Evolutionary conservation across 2,888 invertebrate species (phyloP).

Genomic region (Apocheima hispidaria): DNA sequence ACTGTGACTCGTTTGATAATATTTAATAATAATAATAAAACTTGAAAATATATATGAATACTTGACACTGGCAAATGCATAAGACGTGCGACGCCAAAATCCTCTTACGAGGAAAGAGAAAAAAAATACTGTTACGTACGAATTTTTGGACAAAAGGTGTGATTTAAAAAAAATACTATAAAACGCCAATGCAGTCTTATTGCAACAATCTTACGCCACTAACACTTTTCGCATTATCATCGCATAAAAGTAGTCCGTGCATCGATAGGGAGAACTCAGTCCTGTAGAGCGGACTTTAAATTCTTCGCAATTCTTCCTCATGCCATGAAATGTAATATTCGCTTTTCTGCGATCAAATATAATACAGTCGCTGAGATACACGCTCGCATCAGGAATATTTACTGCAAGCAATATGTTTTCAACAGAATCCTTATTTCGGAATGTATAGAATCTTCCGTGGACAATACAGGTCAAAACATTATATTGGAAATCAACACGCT

Average conservation of each 20-base stretch:
- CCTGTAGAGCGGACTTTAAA: slow-evolving; percentile 10
- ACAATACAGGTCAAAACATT: not conserved
- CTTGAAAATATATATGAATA: no score
- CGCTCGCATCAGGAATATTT: slow-evolving; percentile 14
- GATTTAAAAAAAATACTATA: no score
- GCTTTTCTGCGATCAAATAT: slow-evolving; percentile 20
- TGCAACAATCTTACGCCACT: not conserved
- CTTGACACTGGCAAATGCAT: no score
- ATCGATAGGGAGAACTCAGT: not conserved
- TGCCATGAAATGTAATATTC: slow-evolving; percentile 17
- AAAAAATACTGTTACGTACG: no score
- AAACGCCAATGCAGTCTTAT: no score
- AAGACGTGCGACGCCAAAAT: no score
- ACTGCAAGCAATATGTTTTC: slow-evolving; percentile 24
- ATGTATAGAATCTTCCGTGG: not conserved
- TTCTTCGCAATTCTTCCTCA: slow-evolving; percentile 12
- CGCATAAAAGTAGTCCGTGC: not conserved
- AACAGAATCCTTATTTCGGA: slow-evolving; percentile 36
- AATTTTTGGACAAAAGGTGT: no score
- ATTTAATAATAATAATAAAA: no score
- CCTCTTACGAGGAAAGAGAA: no score
- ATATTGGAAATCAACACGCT: no score
- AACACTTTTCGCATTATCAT: not conserved
- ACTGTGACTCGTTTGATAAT: no score
- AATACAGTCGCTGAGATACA: slow-evolving; percentile 21